Base-by-base conservation (phyloP, 1,140 invertebrate species). In the Ceratina japonica region DNA sequence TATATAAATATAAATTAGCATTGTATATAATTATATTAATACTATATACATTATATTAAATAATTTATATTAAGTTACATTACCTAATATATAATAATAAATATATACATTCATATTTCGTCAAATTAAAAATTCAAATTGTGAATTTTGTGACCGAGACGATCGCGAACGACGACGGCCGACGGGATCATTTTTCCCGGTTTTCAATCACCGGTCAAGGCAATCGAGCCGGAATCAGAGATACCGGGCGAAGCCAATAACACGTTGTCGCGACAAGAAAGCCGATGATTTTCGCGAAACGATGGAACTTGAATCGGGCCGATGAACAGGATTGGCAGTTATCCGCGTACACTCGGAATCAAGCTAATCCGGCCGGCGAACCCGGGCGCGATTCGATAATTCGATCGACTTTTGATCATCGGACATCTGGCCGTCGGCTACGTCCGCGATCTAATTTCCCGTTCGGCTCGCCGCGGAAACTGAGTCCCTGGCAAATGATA, bases 351-450 rank as follows among this genome's bases (percentile, higher is more conserved):
- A 16, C 37, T 37, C n/a, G 15, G 22, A 66, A 66, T 66, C 31
- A 37, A 44, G 15, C 62, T 20, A 52, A 73, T 63, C 59, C 16
- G 20, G 10, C 49, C 15, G 15, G 1, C 51, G 51, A 71, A 15
- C 65, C 65, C 37, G 37, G 37, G 44, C 31, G 61, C 27, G 8
- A 44, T 12, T 37, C n/a, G 44, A 56, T n/a, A 56, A 66, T 58
- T 59, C 63, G 63, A 49, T 52, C 31, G 58, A 68, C 37, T 49
- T 68, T 68, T 58, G 58, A 75, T 66, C 51, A 68, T 24, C 62
- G 44, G 24, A 16, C 54, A 65, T 66, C 20, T 24, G n/a, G 24
- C 16, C 8, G 44, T 59, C 63, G 44, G 54, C 16, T 13, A 13
- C 16, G 18, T 24, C 51, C 73, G 13, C 13, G 31, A 66, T 49